Evolutionary conservation across 2,113 vertebrate species (phyloP), one percentile per base, ranked within the genome.

Genomic region (Heloderma charlesbogerti): DNA sequence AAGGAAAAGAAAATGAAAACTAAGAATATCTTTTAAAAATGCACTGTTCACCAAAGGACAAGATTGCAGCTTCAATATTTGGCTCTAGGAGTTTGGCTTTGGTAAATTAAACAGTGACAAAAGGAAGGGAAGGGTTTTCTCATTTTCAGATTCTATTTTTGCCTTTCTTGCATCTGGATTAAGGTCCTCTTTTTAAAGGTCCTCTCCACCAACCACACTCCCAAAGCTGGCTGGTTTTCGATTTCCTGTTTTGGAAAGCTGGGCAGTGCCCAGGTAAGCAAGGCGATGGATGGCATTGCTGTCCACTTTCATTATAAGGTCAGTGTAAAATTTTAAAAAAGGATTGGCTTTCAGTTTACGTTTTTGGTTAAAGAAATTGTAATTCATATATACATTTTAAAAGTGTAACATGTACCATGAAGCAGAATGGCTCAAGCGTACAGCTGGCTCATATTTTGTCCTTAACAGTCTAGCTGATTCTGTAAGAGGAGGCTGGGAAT

Each of bases 51-150:
- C 83, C 94, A 84, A 92, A 92, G 94, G 95, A 92, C 92, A 87
- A 94, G 88, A 67, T 79, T n/a, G 91, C 7, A 74, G 54, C 40
- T 74, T 89, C 91, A 0, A 67, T 91, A 91, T 94, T 96, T 95
- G 95, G 94, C 93, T 96, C 74, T 77, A 87, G 90, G 43, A 91
- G 91, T 94, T 95, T 84, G 93, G 93, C 94, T 95, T 96, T 95
- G 95, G 96, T 95, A 85, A 87, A 91, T 91, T 66, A 90, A 93
- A 88, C 67, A 72, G 92, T 8, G 92, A 45, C 63, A 40, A 86
- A 86, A 80, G 45, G 54, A 75, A 22, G 4, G 22, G 27, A 54
- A 29, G 34, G 67, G 74, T 48, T 77, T 29, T 43, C 29, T 69
- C 67, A 34, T 80, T 57, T 40, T 37, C 66, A 71, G 75, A 40